A percentile compares a stretch with the other conserved stretches of the same genome.
Evolutionary conservation across 2,797 vertebrate species (phyloP).

Genomic region (Podargus strigoides): DNA sequence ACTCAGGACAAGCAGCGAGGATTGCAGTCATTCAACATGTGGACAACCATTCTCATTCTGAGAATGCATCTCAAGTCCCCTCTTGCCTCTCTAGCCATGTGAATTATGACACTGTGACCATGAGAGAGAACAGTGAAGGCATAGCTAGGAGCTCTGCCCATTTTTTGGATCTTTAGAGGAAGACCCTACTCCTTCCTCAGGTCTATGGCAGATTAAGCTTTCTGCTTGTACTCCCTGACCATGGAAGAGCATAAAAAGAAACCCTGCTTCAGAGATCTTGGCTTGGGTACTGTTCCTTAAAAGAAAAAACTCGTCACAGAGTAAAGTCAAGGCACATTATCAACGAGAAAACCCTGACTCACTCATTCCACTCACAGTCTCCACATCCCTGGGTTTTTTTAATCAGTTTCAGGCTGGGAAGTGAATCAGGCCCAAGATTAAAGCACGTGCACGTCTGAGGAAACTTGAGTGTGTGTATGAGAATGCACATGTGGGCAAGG

Average conservation of each 20-base stretch:
- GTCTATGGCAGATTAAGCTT: not conserved
- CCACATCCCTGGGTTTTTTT: not conserved
- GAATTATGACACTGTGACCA: not conserved
- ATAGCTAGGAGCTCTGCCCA: not conserved
- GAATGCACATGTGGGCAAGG: rapidly evolving
- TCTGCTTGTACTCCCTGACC: not conserved
- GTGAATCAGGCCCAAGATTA: not conserved
- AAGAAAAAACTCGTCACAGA: not conserved
- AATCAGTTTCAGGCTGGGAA: not conserved
- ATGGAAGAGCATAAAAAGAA: not conserved
- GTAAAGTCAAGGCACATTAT: not conserved
- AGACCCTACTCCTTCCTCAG: not conserved
- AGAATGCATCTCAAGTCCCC: not conserved
- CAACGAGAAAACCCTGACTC: not conserved
- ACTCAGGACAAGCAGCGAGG: not conserved
- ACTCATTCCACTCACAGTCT: not conserved
- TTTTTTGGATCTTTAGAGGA: not conserved
- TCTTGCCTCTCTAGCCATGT: not conserved
- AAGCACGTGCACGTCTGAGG: not conserved
- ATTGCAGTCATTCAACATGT: not conserved
- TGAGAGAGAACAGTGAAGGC: not conserved
- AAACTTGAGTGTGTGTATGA: not conserved
- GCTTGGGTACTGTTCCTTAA: not conserved
- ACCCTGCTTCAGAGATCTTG: not conserved
- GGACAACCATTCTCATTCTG: not conserved